Base-by-base conservation (phyloP, 2,797 vertebrate genomes). In the Sphaeramia orbicularis region DNA sequence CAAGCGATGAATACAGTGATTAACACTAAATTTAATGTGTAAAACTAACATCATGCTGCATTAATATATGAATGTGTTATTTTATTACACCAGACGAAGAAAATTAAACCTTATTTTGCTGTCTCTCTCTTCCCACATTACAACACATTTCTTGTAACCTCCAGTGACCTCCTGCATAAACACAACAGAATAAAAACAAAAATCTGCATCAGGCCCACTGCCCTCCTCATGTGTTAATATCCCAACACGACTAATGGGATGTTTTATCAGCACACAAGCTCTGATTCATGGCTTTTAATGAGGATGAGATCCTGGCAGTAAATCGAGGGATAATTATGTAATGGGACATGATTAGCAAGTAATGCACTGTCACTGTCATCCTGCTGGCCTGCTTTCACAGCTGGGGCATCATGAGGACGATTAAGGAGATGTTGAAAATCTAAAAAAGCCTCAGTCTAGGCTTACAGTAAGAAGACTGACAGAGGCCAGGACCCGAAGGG, bases 271-370 rank as follows among this genome's bases (percentile, higher is more conserved):
- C 68, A 45, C 69, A 49, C 38, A 13, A 16, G 43, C 56, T 52
- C 52, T 50, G 77, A 87, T 71, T 79, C 42, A 69, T 32, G 45
- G 57, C 21, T 53, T 12, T 51, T 83, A 79, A 79, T 74, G 77
- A 79, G 70, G 72, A 68, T n/a, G 52, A 66, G 58, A 77, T 75
- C 67, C 77, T 64, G 70, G 74, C 78, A 57, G 68, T 81, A 64
- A 81, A 79, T 65, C 15, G n/a, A 63, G 74, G 52, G 71, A 71
- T 79, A 78, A 84, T 87, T 76, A 75, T 59, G 67, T 78, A 84
- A 84, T 75, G 65, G 53, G 54, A 71, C 60, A 74, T 74, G 70
- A 86, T 80, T 61, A 86, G 68, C 47, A 40, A 70, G 65, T 76
- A 83, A 83, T 74, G 49, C 58, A 53, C 48, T 19, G 70, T 56